Base-by-base conservation (phyloP, 2,797 vertebrate species). In the Cyprinella venusta region DNA sequence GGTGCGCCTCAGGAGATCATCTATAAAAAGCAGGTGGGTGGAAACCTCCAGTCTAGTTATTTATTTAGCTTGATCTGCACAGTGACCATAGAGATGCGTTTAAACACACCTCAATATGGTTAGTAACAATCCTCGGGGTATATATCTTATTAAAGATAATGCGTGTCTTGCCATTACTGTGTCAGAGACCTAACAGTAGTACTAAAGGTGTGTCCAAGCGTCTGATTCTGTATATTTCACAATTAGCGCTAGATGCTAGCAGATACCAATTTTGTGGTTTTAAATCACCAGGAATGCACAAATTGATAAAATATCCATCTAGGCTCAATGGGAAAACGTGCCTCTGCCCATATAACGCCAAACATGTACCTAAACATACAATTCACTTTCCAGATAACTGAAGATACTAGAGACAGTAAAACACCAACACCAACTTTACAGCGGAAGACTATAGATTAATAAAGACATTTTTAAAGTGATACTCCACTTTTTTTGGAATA, bases 31-130 rank as follows among this genome's bases (percentile, higher is more conserved):
- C n/a, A 21, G 45, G 45, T 52, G 70, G 70, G 59, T 40, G 56
- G 79, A 21, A 63, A 81, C 70, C 59, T 81, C 42, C 19, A 72
- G 16, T 72, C 68, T 74, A 52, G 69, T 64, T 81, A 81, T 63
- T 81, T 72, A 71, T 80, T 72, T 72, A 48, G 69, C 26, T 63
- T 33, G 19, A 81, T 38, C 48, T 30, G 48, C n/a, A 40, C 80
- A 76, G 71, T 81, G 80, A 67, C 63, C 72, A 82, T 54, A 67
- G 71, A 82, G 63, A 82, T 68, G 50, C 12, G 4, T 45, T 82
- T 52, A 68, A 76, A 76, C 71, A 82, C 24, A 42, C 36, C 33
- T 56, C 36, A 30, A 4, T 33, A 26, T 56, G 36, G 12, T 42
- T 75, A 76, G 18, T 18, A 72, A 75, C 59, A 52, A 50, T 50